Percentiles rank a stretch among this genome's conserved stretches.
These are phyloP conservation scores for Leguminivora glycinivorella DNA, from an alignment of 1,140 invertebrate genomes.

Conservation along the genomic window DNA sequence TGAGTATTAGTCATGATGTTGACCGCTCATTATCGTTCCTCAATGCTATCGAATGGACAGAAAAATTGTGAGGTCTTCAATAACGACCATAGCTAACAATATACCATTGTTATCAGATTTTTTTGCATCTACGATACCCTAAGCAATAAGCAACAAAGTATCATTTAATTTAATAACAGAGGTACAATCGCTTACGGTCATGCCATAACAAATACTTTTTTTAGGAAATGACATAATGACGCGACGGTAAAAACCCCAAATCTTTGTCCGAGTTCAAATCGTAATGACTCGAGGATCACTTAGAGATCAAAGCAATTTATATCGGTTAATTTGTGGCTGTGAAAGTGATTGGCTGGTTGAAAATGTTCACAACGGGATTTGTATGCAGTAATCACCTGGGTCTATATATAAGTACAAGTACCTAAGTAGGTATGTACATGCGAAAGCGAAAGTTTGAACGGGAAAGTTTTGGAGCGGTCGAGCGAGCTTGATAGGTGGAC, in stretches of 20 bases:
- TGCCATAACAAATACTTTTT: not conserved
- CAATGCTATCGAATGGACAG: too few species aligned
- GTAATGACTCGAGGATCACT: not conserved
- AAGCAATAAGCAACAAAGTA: not conserved
- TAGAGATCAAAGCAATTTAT: constrained; percentile 1
- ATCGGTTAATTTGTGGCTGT: not conserved
- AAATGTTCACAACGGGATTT: not conserved
- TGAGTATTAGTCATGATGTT: too few species aligned
- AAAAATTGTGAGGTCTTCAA: too few species aligned
- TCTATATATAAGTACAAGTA: constrained; percentile 8
- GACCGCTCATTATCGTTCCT: too few species aligned
- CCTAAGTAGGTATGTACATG: not conserved
- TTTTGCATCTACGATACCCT: not conserved
- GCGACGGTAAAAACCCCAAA: not conserved
- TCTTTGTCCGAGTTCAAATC: not conserved
- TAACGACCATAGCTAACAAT: too few species aligned
- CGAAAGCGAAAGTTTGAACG: constrained; percentile 25
- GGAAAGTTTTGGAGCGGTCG: constrained; percentile 28
- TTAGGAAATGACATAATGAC: not conserved
- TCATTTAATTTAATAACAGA: not conserved
- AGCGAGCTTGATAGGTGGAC: constrained; percentile 11
- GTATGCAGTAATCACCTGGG: not conserved
- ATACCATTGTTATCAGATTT: not conserved
- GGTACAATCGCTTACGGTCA: not conserved
- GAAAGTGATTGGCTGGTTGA: constrained; percentile 9